Evolutionary conservation across 1,140 invertebrate genomes (phyloP).

Genomic region (Papilio glaucus): DNA sequence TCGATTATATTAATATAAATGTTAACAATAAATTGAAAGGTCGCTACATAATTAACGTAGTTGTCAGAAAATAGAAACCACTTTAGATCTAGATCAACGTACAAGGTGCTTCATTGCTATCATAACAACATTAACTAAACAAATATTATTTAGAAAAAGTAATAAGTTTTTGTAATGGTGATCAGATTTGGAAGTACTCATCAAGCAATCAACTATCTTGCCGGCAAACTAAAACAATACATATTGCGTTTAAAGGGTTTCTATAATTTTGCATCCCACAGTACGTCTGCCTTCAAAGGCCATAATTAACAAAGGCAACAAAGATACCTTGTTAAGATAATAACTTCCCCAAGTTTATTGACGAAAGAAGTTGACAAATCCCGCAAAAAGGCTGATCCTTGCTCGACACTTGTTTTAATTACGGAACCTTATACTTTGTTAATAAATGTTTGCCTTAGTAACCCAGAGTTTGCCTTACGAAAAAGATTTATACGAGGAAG

Average conservation of each 20-base stretch:
- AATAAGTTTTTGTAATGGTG: too few relatives aligned
- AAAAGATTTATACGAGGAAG: background rate
- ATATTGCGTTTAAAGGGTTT: background rate
- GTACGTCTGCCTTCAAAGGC: background rate
- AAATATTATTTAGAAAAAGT: too few relatives aligned
- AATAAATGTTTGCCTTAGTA: conserved; percentile 1
- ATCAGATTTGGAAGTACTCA: background rate
- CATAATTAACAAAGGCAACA: conserved; percentile 5
- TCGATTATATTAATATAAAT: too few relatives aligned
- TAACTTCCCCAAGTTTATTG: conserved; percentile 19
- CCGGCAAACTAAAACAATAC: conserved; percentile 15
- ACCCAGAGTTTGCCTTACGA: background rate
- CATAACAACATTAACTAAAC: too few relatives aligned
- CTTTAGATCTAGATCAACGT: too few relatives aligned
- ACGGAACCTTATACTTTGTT: conserved; percentile 16
- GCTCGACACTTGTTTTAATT: conserved; percentile 19
- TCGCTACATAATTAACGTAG: too few relatives aligned
- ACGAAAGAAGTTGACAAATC: conserved; percentile 22
- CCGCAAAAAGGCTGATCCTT: conserved; percentile 8
- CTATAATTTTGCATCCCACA: background rate
- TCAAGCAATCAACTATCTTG: background rate
- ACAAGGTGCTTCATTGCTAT: too few relatives aligned
- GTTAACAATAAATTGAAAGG: too few relatives aligned
- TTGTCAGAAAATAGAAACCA: too few relatives aligned
- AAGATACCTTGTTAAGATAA: conserved; percentile 4